Evolutionary conservation across 1,140 invertebrate genomes (phyloP), one percentile per base, ranked within the genome.

Genomic region (Lysiphlebus fabarum): DNA sequence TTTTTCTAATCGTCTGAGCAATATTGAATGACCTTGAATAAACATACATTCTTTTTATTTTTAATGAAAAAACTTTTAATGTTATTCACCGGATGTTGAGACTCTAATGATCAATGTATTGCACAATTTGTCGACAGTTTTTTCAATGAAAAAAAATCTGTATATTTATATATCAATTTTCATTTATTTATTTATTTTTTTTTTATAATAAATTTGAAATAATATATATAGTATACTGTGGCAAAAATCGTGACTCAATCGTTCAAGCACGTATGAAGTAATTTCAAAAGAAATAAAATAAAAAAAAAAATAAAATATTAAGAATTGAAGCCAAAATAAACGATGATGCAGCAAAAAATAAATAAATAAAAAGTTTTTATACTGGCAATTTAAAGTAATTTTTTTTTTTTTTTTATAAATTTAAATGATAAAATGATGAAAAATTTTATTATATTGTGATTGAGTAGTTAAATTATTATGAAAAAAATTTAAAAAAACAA

Each of bases 191-290:
- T 26, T 26, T 26, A 4, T 9, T 8, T 36, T n/a, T 49, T 58
- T 11, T 26, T 56, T 40, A 9, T 26, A 26, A 26, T 26, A 34
- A 42, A 44, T 67, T 50, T n/a, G 48, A 44, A 17, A 14, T 40
- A 36, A 40, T 54, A 36, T 14, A n/a, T n/a, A n/a, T n/a, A n/a
- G 14, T 40, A 9, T 59, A 47, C 59, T 49, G 45, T 51, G 42
- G 44, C 49, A 37, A 36, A 58, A 58, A 68, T 68, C 66, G 63
- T 70, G 69, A 71, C 68, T 70, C 69, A 70, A 70, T 71, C 67
- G 63, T 62, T 55, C 65, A 67, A 65, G 65, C 62, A 71, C 67
- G 65, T 70, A 67, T 64, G 49, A 43, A 37, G 62, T 71, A 70
- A 71, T 71, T 70, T 65, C 65, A 64, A 51, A 37, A 40, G 43